Evolutionary conservation across 2,113 vertebrate genomes (phyloP), one percentile per base, ranked within the genome.

Genomic region (Progne subis): DNA sequence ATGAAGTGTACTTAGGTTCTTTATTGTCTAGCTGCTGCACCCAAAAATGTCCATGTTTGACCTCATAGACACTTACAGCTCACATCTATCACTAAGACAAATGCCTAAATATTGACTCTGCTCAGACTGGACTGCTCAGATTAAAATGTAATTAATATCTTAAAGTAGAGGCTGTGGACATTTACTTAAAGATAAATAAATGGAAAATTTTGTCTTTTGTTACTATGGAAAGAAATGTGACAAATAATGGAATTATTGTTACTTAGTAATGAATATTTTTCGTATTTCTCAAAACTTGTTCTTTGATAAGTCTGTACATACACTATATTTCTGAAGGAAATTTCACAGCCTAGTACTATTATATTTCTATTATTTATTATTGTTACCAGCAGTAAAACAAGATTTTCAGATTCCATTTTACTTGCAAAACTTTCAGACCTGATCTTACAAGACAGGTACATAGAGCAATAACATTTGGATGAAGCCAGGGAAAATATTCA

Each of bases 361-460:
- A 34, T 68, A 31, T 44, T 70, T 86, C 34, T 82, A 78, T 70
- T 77, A 83, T 60, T 92, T 91, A 59, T 90, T 95, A 56, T 56
- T 78, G 47, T 68, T 94, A 57, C 28, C 12, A 80, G 19, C 17
- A 74, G 23, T 86, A 83, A 93, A 86, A 86, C 44, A 88, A 64
- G 52, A 75, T 75, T 41, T 71, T 49, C 65, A 71, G 26, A 78
- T 90, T 94, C 32, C 18, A 46, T 52, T 95, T 87, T 61, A 67
- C 82, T 74, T 74, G 43, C 49, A 84, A 81, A 92, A 70, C 12
- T 88, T 92, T 75, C 46, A 64, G 50, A 83, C 18, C 29, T 91
- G 72, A 94, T 96, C 76, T 86, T 91, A 68, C 68, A 70, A 87
- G 88, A 63, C 76, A 96, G 52, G 41, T 90, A 95, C 80, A 88